A percentile compares a stretch with the other conserved stretches of the same genome.
Conservation (phyloP, 2,113 vertebrate species). For the Prionailurus viverrinus region DNA sequence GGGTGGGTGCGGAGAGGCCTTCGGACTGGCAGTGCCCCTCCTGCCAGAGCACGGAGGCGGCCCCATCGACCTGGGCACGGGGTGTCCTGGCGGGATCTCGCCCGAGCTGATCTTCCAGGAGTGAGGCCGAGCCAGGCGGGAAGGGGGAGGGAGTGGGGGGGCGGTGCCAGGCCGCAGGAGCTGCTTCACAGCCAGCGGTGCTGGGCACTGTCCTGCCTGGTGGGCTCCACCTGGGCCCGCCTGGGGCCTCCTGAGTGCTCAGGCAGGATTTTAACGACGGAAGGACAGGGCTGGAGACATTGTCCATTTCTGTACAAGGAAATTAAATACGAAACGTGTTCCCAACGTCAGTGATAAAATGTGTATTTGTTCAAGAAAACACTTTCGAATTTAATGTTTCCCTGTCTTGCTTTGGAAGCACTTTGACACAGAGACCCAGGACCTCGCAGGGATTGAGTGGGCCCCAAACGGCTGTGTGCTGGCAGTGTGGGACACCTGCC, state of each 20-base stretch:
- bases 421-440: constrained; percentile 97
- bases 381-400: background rate
- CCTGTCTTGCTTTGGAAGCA: constrained; percentile 88
- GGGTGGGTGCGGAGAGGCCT: background rate
- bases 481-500: constrained; percentile 95
- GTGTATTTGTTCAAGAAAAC: background rate
- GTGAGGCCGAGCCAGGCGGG: background rate
- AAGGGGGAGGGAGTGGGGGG: too few relatives aligned
- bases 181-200: too few relatives aligned
- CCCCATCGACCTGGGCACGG: background rate
- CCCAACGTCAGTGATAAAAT: background rate
- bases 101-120: background rate
- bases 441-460: constrained; percentile 96
- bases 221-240: background rate
- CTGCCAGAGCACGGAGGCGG: accelerated
- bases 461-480: constrained; percentile 97
- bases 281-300: accelerated
- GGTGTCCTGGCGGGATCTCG: background rate
- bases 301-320: accelerated
- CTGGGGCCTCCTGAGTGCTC: background rate
- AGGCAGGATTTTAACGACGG: accelerated
- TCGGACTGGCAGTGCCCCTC: background rate
- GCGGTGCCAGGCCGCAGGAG: background rate
- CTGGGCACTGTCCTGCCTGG: background rate
- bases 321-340: accelerated